A percentile compares a stretch with the other conserved stretches of the same genome.
phyloP scores from a whole-genome alignment of 2,888 invertebrate species.

The Exocentrus adspersus region DNA sequence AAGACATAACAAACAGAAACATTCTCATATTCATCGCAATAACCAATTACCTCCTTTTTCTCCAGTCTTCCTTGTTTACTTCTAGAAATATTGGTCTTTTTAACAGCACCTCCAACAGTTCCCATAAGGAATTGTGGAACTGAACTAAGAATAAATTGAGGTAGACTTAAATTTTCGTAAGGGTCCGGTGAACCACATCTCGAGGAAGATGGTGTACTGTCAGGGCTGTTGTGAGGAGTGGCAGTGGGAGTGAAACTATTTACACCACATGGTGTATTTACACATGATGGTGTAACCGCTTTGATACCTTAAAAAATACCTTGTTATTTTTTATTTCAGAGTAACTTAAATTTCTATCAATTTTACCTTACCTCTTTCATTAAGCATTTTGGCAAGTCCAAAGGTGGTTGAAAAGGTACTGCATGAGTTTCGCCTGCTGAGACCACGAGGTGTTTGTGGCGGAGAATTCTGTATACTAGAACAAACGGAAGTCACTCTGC shows the following conservation, averaged over 20 bases:
- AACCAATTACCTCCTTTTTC: slow-evolving; percentile 49
- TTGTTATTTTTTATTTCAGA: too few relatives aligned
- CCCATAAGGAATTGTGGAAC: slow-evolving; percentile 75
- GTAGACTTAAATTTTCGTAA: slow-evolving; percentile 59
- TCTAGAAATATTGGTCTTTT: slow-evolving; percentile 45
- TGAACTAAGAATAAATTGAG: slow-evolving; percentile 69
- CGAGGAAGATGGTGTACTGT: slow-evolving; percentile 70
- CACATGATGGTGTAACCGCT: slow-evolving; percentile 75
- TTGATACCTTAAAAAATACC: slow-evolving; percentile 66
- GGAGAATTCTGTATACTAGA: slow-evolving; percentile 67
- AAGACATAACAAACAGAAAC: slow-evolving; percentile 29
- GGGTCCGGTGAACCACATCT: slow-evolving; percentile 68
- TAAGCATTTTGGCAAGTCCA: slow-evolving; percentile 78
- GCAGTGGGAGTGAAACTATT: slow-evolving; percentile 82
- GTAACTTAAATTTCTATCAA: too few relatives aligned
- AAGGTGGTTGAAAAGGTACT: slow-evolving; percentile 81
- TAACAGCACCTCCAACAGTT: slow-evolving; percentile 68
- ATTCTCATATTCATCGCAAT: slow-evolving; percentile 18
- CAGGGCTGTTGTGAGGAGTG: slow-evolving; percentile 89
- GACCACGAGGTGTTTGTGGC: slow-evolving; percentile 64
- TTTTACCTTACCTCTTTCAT: slow-evolving; percentile 70
- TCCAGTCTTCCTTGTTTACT: slow-evolving; percentile 38
- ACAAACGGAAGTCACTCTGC: slow-evolving; percentile 74
- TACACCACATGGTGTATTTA: slow-evolving; percentile 72
- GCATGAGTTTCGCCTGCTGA: slow-evolving; percentile 83